Evolutionary conservation across 2,113 vertebrate species (phyloP), one percentile per base, ranked within the genome.

Genomic region (Origma solitaria): DNA sequence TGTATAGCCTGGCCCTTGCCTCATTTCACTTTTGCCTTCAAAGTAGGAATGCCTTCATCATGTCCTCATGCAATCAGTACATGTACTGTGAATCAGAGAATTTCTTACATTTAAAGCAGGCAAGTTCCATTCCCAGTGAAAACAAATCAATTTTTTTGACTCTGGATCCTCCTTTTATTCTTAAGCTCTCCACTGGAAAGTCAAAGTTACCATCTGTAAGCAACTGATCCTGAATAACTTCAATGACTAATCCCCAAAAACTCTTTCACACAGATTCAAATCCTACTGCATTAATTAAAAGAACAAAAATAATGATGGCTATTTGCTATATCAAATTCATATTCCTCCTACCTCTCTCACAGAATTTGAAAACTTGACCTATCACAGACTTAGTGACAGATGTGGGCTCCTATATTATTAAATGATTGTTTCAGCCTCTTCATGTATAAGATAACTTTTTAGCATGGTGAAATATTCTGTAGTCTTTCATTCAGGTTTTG

Each of bases 161-260:
- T 81, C 54, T 69, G n/a, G 51, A 79, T 56, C 40, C 44, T 88
- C 35, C 82, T 91, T 86, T 81, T 72, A 70, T 79, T 90, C 65
- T 60, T 61, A 53, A 94, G 53, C 16, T 87, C 69, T 94, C 57
- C n/a, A 86, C 40, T 64, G 53, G 47, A 38, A 84, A 95, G 77
- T 82, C 76, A 90, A 45, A 82, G 54, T 73, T 66, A 87, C 79
- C 66, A 91, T 81, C 88, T 79, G 56, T 50, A 92, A 88, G 72
- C 65, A 93, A 84, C 64, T 49, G 86, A 75, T 92, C 42, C 89
- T 69, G 53, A 94, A 89, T 56, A 82, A 92, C 81, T 91, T 76
- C 64, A 84, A 22, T 71, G 76, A 92, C 81, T 95, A 89, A 92
- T 69, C 31, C 28, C 38, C 64, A 23, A 35, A 86, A 91, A 38